Conservation (phyloP, 2,113 vertebrate species). For the Xiphias gladius region DNA sequence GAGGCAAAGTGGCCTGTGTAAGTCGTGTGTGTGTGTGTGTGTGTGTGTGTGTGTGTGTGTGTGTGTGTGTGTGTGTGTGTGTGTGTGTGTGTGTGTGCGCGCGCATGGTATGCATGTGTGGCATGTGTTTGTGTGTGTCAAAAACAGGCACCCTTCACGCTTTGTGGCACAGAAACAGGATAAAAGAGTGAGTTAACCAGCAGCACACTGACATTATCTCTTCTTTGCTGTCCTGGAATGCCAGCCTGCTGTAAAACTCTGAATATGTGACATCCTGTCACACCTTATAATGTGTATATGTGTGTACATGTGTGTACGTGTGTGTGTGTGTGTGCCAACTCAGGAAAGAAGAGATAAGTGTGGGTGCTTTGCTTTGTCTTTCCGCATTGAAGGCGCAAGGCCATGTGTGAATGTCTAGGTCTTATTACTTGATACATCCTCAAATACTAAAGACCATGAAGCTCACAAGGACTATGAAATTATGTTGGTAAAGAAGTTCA, state of each 20-base stretch:
- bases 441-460: constrained; percentile 11
- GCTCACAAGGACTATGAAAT: constrained; percentile 23
- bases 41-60: not conserved
- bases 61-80: constrained; percentile 59
- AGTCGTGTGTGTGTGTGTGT: constrained; percentile 23
- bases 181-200: constrained; percentile 73
- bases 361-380: constrained; percentile 53
- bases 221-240: constrained; percentile 70
- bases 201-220: constrained; percentile 74
- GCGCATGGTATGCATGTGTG: constrained; percentile 31
- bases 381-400: constrained; percentile 46
- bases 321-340: constrained; percentile 22
- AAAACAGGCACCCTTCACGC: constrained; percentile 77
- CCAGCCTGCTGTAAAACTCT: constrained; percentile 66
- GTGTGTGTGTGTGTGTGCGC: constrained; percentile 31
- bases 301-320: constrained; percentile 20
- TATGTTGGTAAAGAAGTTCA: constrained; percentile 4
- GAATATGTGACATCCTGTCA: constrained; percentile 70
- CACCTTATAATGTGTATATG: constrained; percentile 37
- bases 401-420: constrained; percentile 38
- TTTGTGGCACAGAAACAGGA: constrained; percentile 74
- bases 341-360: constrained; percentile 28
- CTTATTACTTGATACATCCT: constrained; percentile 33
- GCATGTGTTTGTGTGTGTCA: constrained; percentile 60
- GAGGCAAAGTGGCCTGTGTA: constrained; percentile 46